Percentiles rank a stretch among this genome's conserved stretches.
Evolutionary conservation across 1,140 invertebrate genomes (phyloP).

Genomic region (Brachionus plicatilis): DNA sequence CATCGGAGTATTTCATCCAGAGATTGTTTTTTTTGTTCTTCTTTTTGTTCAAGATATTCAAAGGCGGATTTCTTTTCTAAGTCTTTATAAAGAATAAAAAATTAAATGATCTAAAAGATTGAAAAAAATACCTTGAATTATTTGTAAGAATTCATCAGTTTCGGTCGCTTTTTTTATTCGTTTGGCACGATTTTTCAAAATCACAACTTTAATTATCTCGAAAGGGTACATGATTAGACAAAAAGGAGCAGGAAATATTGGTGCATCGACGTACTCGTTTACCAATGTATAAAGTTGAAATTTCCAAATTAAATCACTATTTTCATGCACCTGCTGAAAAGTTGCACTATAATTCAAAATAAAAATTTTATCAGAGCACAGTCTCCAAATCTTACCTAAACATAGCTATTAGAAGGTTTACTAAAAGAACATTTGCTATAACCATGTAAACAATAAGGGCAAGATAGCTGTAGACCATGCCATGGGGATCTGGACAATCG

Average conservation of each 20-base stretch:
- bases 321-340: slow-evolving; percentile 31
- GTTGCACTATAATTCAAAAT: slow-evolving; percentile 17
- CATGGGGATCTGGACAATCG: neutral
- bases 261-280: slow-evolving; percentile 3
- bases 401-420: slow-evolving; percentile 54
- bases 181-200: neutral
- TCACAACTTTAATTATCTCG: neutral
- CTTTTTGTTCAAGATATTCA: neutral
- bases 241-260: slow-evolving; percentile 21
- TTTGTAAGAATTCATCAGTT: neutral
- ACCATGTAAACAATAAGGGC: slow-evolving; percentile 48
- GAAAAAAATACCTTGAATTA: neutral
- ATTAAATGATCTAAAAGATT: neutral
- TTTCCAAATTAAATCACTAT: slow-evolving; percentile 23
- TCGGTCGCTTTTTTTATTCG: neutral
- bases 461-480: slow-evolving; percentile 45
- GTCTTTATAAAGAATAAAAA: neutral
- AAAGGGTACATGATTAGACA: neutral
- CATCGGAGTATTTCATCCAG: neutral
- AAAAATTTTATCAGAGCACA: neutral
- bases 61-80: neutral
- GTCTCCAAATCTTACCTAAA: slow-evolving; percentile 47
- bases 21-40: neutral
- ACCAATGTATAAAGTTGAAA: slow-evolving; percentile 2
- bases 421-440: slow-evolving; percentile 49